These are phyloP conservation scores for Drosophila persimilis DNA, from an alignment of 1,140 invertebrate genomes.

Conservation along the genomic window DNA sequence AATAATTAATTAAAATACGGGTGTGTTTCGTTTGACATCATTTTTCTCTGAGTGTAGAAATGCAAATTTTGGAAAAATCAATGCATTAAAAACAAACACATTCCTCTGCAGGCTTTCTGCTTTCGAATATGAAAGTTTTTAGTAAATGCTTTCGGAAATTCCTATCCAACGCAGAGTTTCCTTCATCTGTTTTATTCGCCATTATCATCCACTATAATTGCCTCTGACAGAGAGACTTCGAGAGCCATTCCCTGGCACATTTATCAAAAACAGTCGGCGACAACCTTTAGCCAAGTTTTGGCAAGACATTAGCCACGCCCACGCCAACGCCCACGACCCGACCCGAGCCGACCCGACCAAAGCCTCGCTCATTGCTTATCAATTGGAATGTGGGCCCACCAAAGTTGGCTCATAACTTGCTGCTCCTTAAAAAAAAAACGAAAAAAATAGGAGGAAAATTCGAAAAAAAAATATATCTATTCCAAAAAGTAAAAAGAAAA, in stretches of 20 bases:
- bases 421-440: slow-evolving; percentile 16
- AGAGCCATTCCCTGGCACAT: slow-evolving; percentile 16
- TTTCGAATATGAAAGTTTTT: too few species aligned
- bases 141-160: too few species aligned
- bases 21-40: too few species aligned
- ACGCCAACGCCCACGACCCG: slow-evolving; percentile 31
- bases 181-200: too few species aligned
- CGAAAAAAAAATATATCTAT: not conserved
- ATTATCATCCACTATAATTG: slow-evolving; percentile 14
- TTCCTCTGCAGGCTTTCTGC: too few species aligned
- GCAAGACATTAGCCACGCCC: slow-evolving; percentile 65
- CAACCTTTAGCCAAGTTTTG: slow-evolving; percentile 59
- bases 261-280: slow-evolving; percentile 66
- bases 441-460: not conserved
- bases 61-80: too few species aligned
- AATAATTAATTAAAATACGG: too few species aligned
- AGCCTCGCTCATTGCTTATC: slow-evolving; percentile 46
- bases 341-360: not conserved
- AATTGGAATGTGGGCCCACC: slow-evolving; percentile 63
- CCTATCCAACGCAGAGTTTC: too few species aligned
- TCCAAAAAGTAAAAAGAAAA: slow-evolving; percentile 37
- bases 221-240: not conserved
- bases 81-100: too few species aligned
- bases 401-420: slow-evolving; percentile 70
- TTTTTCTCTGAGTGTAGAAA: too few species aligned